phyloP scores from a whole-genome alignment of 92 coral and sea anemone species.

The Bergia puertoricense region DNA sequence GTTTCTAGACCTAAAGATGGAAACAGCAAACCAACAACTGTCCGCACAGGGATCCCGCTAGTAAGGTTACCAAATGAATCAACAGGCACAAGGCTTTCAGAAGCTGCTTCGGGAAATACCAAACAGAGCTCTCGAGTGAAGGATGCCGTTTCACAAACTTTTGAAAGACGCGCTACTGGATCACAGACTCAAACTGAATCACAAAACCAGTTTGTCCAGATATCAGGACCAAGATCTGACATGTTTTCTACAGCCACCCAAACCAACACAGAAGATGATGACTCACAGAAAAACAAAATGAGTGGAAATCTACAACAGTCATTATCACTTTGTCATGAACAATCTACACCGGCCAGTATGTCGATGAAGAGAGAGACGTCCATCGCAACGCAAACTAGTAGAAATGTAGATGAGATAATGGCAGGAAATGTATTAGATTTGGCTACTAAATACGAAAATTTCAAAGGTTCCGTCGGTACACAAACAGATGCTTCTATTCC shows the following conservation, averaged over 20 bases:
- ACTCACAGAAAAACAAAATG: neutral
- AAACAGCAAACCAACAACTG: constrained; percentile 12
- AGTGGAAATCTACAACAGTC: neutral
- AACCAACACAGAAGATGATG: constrained; percentile 10
- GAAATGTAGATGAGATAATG: neutral
- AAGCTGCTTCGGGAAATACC: neutral
- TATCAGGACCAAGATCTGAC: neutral
- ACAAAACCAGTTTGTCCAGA: neutral
- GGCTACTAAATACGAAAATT: neutral
- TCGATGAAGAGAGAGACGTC: neutral
- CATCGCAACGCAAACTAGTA: constrained; percentile 1
- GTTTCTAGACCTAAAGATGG: constrained; percentile 14
- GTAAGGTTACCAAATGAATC: neutral
- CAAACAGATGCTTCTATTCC: constrained; percentile 16
- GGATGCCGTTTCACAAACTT: constrained; percentile 10
- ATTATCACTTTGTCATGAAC: neutral
- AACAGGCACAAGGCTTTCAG: neutral
- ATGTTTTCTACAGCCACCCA: constrained; percentile 15
- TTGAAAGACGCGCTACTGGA: neutral
- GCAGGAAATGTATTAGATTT: neutral
- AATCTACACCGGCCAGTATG: neutral
- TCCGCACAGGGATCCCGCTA: constrained; percentile 41
- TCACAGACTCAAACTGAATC: neutral
- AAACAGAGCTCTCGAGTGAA: neutral
- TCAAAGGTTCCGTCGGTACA: neutral